These are phyloP conservation scores for Dendrolimus houi DNA, from an alignment of 2,888 invertebrate species.

Conservation along the genomic window DNA sequence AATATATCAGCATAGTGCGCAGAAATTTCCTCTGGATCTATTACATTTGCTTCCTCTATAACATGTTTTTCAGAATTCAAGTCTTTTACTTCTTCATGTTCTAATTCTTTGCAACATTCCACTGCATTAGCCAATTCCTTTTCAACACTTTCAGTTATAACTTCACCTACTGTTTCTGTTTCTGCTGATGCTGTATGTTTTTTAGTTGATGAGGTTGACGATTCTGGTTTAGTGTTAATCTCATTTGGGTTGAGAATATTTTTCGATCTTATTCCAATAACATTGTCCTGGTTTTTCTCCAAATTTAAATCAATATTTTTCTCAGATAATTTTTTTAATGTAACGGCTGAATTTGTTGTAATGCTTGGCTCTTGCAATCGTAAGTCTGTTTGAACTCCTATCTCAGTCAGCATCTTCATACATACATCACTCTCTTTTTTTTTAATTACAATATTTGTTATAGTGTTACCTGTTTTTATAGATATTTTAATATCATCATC, in stretches of 20 bases:
- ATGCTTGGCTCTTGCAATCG: conserved; percentile 24
- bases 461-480: conserved; percentile 51
- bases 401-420: conserved; percentile 48
- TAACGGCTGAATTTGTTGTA: not conserved
- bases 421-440: conserved; percentile 50
- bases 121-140: conserved; percentile 50
- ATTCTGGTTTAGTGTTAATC: not conserved
- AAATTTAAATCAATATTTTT: not conserved
- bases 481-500: conserved; percentile 55
- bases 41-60: conserved; percentile 1
- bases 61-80: no score
- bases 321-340: not conserved
- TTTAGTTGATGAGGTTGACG: conserved; percentile 22
- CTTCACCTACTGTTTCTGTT: conserved; percentile 45
- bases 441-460: conserved; percentile 54
- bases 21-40: conserved; percentile 16
- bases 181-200: conserved; percentile 63
- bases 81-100: not conserved
- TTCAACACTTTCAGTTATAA: conserved; percentile 61
- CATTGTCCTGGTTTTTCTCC: not conserved
- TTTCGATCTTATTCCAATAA: not conserved
- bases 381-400: conserved; percentile 41
- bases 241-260: not conserved
- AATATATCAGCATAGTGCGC: conserved; percentile 52
- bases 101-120: conserved; percentile 28